Evolutionary conservation across 2,888 invertebrate species (phyloP).

Genomic region (Pollenia griseotomentosa): DNA sequence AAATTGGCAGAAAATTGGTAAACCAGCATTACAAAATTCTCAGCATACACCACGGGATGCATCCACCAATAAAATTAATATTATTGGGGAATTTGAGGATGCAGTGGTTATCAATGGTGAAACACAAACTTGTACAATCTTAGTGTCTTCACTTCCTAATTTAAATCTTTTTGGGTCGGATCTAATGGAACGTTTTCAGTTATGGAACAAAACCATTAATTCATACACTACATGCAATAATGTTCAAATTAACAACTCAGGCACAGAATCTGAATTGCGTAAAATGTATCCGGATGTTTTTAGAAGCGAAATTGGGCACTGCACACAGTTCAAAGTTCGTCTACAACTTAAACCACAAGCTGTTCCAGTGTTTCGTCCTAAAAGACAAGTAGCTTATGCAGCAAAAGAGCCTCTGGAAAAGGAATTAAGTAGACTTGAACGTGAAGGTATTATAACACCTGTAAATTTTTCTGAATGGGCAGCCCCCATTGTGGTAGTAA

Average conservation of each 20-base stretch:
- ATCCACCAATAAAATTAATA: too few relatives aligned
- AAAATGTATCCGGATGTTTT: conserved; percentile 41
- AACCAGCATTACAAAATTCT: too few relatives aligned
- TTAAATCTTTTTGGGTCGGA: conserved; percentile 61
- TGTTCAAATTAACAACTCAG: background rate
- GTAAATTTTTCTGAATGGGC: background rate
- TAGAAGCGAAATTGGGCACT: conserved; percentile 38
- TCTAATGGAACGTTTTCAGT: conserved; percentile 53
- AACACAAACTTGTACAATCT: background rate
- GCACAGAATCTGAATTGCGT: conserved; percentile 51
- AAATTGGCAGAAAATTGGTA: too few relatives aligned
- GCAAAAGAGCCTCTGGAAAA: too few relatives aligned
- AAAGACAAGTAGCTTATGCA: conserved; percentile 72
- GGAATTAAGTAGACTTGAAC: too few relatives aligned
- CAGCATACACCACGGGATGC: too few relatives aligned
- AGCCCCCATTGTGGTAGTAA: too few relatives aligned
- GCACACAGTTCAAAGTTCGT: conserved; percentile 35
- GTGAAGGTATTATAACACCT: too few relatives aligned
- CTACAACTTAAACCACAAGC: conserved; percentile 56
- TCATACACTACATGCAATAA: background rate
- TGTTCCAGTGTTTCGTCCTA: conserved; percentile 62
- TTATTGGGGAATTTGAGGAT: too few relatives aligned
- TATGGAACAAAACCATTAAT: conserved; percentile 58
- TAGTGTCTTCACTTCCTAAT: conserved; percentile 50
- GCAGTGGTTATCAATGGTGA: too few relatives aligned